phyloP scores from a whole-genome alignment of 2,797 vertebrate species.

The Poecilia picta region DNA sequence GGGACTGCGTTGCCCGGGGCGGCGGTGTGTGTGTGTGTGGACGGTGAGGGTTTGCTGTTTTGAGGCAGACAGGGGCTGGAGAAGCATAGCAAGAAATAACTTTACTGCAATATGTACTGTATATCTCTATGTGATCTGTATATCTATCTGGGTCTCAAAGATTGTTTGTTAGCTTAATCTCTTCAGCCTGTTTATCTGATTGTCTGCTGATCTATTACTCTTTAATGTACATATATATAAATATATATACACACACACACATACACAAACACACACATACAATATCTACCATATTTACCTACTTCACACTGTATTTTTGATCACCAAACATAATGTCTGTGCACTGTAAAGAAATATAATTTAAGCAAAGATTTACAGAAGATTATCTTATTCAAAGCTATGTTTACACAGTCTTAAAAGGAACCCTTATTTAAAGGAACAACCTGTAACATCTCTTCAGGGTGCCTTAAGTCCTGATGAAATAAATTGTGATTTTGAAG shows the following conservation, averaged over 20 bases:
- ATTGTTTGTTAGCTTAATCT: conserved; percentile 76
- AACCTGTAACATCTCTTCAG: conserved; percentile 80
- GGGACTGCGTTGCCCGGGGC: conserved; percentile 32
- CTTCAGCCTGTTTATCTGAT: conserved; percentile 79
- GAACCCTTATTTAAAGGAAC: conserved; percentile 75
- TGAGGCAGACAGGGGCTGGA: conserved; percentile 46
- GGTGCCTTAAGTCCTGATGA: conserved; percentile 89
- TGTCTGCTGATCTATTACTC: conserved; percentile 80
- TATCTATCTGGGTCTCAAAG: conserved; percentile 79
- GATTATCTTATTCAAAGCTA: conserved; percentile 82
- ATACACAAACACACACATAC: conserved; percentile 70
- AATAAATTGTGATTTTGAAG: conserved; percentile 87
- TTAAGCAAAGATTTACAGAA: conserved; percentile 83
- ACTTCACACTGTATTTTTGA: conserved; percentile 81
- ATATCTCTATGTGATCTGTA: conserved; percentile 77
- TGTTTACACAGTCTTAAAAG: conserved; percentile 81
- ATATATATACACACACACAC: neutral
- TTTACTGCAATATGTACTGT: conserved; percentile 78
- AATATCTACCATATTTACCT: conserved; percentile 78
- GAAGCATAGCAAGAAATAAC: conserved; percentile 48
- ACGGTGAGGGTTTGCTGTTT: conserved; percentile 38
- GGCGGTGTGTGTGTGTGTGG: conserved; percentile 42
- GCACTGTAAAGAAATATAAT: conserved; percentile 83
- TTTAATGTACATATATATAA: conserved; percentile 80
- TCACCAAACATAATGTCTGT: conserved; percentile 81